Base-by-base conservation (phyloP, 2,888 invertebrate species). In the Trachelus iudaicus region DNA sequence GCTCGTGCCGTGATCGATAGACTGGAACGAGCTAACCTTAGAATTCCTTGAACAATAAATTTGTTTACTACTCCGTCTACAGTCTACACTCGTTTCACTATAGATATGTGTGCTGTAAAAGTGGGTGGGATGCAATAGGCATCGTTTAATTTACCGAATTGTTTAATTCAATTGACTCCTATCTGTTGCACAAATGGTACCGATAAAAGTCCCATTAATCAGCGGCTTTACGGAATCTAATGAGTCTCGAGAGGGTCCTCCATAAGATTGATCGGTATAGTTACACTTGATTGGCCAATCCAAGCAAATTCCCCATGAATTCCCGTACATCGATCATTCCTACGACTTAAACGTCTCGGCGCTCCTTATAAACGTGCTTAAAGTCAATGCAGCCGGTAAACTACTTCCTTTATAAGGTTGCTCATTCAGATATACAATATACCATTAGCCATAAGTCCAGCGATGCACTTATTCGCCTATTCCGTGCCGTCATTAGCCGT, bases 221-320 rank as follows among this genome's bases (percentile, higher is more conserved):
- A 9, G 40, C 40, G 40, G 40, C 23, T 56, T 56, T 56, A 56
- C 6, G 40, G 15, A 56, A 56, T 56, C 23, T 23, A 56, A 23
- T 9, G 6, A 56, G 40, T 56, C 40, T 56, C 23, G 40, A 56
- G 40, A 23, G 40, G 40, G 40, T 23, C 40, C 40, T 56, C 40
- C 40, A 2, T 56, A 23, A 4, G 23, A 56, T 56, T 56, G 40
- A 56, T 56, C 40, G 40, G 40, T 56, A 56, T 56, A 56, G 23
- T 56, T 56, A 56, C 40, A 33, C 71, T 71, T 88, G 87, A 88
- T 88, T 88, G 87, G 83, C 81, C 86, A 84, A 87, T 88, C 85
- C 40, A 56, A 86, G 83, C 87, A 87, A 88, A 88, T 85, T 88
- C 87, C 85, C 84, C 86, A 83, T 86, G 83, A 85, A 86, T 83